Base-by-base conservation (phyloP, 1,140 invertebrate genomes). In the Penaeus chinensis region DNA sequence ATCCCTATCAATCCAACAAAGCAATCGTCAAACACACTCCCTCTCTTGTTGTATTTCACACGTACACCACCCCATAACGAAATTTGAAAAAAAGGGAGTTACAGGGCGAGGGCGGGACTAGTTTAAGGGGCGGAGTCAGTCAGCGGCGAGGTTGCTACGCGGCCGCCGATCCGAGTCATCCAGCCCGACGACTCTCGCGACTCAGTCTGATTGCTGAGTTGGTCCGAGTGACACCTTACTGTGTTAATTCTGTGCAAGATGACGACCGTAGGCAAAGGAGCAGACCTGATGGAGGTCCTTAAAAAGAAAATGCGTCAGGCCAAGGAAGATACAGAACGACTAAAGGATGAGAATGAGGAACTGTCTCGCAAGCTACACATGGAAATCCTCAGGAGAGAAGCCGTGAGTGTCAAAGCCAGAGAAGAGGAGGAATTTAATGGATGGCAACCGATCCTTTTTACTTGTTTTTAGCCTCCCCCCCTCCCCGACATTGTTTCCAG, bases 241-340 rank as follows among this genome's bases (percentile, higher is more conserved):
- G 60, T 82, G 80, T 77, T 20, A 66, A 27, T 54, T 47, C 54
- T 47, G 78, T 85, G 71, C 54, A 85, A 80, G 84, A 90, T 89
- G 87, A 90, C 89, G 60, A 90, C 90, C 79, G 89, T 89, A 79
- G 90, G 90, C 54, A 89, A 90, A 90, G 90, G 90, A 54, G 88
- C 90, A 27, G 86, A 89, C 63, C 85, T 90, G 79, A 89, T 90
- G 86, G 90, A 89, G 86, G 90, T 90, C 32, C 85, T 90, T 61
- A 90, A 89, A 87, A 89, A 90, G 90, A 90, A 90, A 89, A 90
- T 90, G 87, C 89, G 89, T 78, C 90, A 90, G 77, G 88, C 90
- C 69, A 90, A 89, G 82, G 90, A 90, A 76, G 90, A 90, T 89
- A 89, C 89, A 42, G 90, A 90, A 84, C 82, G 88, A 82, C 82